Conservation (phyloP, 2,113 vertebrate genomes). For the Ptilorrhoa leucosticta region DNA sequence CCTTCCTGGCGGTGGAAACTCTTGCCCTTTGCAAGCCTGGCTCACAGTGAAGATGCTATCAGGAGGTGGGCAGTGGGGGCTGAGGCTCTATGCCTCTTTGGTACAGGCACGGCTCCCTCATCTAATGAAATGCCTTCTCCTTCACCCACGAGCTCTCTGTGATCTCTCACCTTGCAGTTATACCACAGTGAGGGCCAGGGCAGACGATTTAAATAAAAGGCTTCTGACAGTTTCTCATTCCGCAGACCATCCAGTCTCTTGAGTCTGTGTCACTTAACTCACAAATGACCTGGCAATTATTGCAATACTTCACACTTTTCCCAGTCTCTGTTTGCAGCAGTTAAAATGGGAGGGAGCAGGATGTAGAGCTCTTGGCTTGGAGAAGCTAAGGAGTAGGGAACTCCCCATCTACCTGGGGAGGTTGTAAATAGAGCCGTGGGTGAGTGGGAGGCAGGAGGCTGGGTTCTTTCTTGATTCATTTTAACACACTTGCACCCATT, state of each 20-base stretch:
- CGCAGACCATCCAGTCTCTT: background rate
- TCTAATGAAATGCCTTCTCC: background rate
- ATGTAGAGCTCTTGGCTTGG: background rate
- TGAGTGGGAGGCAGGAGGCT: background rate
- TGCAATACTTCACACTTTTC: background rate
- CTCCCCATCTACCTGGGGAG: background rate
- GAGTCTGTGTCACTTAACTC: background rate
- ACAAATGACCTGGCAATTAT: background rate
- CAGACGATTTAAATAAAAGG: background rate
- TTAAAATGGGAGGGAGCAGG: background rate
- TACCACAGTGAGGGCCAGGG: background rate
- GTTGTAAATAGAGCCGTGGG: background rate
- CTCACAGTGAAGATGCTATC: conserved; percentile 3
- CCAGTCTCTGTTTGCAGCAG: background rate
- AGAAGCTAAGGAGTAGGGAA: background rate
- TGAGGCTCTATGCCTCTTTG: background rate
- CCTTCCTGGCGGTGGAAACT: conserved; percentile 37
- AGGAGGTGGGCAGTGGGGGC: background rate
- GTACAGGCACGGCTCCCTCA: background rate
- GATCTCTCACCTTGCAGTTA: background rate
- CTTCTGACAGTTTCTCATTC: background rate
- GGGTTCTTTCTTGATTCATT: background rate
- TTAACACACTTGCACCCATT: background rate
- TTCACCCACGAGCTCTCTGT: background rate
- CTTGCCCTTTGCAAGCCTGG: conserved; percentile 21